Conservation (phyloP, 2,113 vertebrate genomes). For the Laticauda laticaudata region DNA sequence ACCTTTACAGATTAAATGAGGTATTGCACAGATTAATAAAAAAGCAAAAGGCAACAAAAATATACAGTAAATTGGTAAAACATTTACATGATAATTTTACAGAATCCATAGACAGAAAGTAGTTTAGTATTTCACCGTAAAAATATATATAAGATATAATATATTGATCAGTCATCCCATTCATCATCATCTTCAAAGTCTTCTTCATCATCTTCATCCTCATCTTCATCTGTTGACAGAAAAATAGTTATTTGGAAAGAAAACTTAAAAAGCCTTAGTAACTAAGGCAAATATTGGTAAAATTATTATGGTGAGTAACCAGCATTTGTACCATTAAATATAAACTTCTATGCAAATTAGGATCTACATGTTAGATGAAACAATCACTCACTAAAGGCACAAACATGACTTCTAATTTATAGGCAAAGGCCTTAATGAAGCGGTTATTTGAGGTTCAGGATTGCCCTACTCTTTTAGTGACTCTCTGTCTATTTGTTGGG, state of each 20-base stretch:
- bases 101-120: conserved; percentile 88
- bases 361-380: background rate
- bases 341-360: background rate
- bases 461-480: background rate
- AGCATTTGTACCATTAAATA: background rate
- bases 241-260: conserved; percentile 34
- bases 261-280: background rate
- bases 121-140: conserved; percentile 88
- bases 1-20: conserved; percentile 92
- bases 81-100: conserved; percentile 93
- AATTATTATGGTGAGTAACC: background rate
- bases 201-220: conserved; percentile 95
- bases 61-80: conserved; percentile 94
- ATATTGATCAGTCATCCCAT: conserved; percentile 90
- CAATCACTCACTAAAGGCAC: background rate
- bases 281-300: background rate
- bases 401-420: background rate
- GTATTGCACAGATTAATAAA: conserved; percentile 98
- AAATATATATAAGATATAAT: conserved; percentile 76
- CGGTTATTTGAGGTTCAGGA: background rate
- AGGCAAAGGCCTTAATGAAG: background rate
- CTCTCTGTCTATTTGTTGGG: background rate
- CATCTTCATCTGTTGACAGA: conserved; percentile 86
- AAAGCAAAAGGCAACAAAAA: conserved; percentile 94
- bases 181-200: conserved; percentile 99